phyloP scores from a whole-genome alignment of 2,797 vertebrate genomes.

The Coreius guichenoti region DNA sequence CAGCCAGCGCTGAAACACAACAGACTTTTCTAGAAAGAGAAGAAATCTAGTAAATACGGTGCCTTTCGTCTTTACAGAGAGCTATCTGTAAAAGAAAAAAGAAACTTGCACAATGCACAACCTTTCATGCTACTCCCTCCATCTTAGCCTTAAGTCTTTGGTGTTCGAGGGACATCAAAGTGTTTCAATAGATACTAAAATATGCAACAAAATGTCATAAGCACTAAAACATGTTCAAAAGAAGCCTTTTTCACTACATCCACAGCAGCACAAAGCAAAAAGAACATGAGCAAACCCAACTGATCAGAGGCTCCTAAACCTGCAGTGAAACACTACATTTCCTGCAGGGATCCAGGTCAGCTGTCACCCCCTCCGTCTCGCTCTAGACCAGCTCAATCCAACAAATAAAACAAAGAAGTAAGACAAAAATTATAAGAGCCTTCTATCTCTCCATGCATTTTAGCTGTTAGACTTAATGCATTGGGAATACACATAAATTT shows the following conservation, averaged over 20 bases:
- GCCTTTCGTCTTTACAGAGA: slow-evolving; percentile 24
- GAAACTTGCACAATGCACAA: slow-evolving; percentile 31
- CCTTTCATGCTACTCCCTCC: slow-evolving; percentile 50
- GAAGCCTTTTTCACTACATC: slow-evolving; percentile 48
- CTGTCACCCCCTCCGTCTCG: slow-evolving; percentile 69
- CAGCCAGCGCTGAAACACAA: background rate
- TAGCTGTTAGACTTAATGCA: background rate
- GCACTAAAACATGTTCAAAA: slow-evolving; percentile 53
- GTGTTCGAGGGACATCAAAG: slow-evolving; percentile 64
- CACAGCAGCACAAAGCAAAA: slow-evolving; percentile 73
- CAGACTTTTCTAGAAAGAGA: slow-evolving; percentile 26
- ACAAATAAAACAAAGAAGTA: slow-evolving; percentile 44
- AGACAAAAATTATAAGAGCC: slow-evolving; percentile 17
- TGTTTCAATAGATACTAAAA: slow-evolving; percentile 67
- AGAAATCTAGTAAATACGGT: slow-evolving; percentile 18
- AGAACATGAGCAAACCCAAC: slow-evolving; percentile 73
- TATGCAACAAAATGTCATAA: slow-evolving; percentile 75
- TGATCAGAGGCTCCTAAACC: slow-evolving; percentile 76
- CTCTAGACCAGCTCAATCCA: slow-evolving; percentile 47
- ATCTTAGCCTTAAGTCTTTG: slow-evolving; percentile 55
- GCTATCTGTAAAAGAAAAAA: slow-evolving; percentile 7
- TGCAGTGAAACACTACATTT: slow-evolving; percentile 79
- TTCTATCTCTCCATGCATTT: background rate
- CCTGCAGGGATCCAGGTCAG: slow-evolving; percentile 82
- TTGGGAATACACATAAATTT: background rate